Evolutionary conservation across 30 jellyfish, hydroid and myxozoan genomes (phyloP), one percentile per base, ranked within the genome.

Genomic region (Turritopsis rubra): DNA sequence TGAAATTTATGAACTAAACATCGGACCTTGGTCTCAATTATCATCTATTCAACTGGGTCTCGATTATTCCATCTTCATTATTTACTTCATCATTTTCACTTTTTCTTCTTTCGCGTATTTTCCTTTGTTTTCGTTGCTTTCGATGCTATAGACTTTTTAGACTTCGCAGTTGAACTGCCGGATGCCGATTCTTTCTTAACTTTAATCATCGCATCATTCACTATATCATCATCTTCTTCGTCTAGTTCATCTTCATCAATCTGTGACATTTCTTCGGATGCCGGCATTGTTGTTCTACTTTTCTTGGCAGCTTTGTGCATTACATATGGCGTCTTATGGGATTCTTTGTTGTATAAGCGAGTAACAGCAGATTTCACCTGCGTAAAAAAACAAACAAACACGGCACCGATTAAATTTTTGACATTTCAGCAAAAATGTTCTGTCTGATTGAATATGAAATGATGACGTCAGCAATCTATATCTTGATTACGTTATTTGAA

Each of bases 281-380:
- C 77, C 30, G 88, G 87, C 16, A 90, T 84, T 27, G 79, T 93
- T 7, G 86, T 83, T 84, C 83, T 85, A 53, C 85, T 22, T 88
- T 85, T 88, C 85, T 88, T 92, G 28, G 93, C 93, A 76, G 75
- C 71, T 25, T 80, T 28, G 66, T 85, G 89, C 30, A 77, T 54
- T 22, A 96, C 89, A 72, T 89, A 94, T 7, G 99, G 99, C 13
- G 86, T 84, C 41, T 85, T 52, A 79, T 94, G 99, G 22, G 72
- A 8, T 8, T 83, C 97, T 89, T 94, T 94, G 85, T 94, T 94
- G 83, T 89, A 89, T 25, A 94, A 71, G 60, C 99, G 79, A 9
- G 99, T 94, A 73, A 94, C 89, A 1, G 99, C 97, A 1, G 99
- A 91, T 66, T 94, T 94, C 29, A 92, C 98, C 98, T 92, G 0